Conservation (phyloP, 2,797 vertebrate genomes). For the Coracias cyanogaster region DNA sequence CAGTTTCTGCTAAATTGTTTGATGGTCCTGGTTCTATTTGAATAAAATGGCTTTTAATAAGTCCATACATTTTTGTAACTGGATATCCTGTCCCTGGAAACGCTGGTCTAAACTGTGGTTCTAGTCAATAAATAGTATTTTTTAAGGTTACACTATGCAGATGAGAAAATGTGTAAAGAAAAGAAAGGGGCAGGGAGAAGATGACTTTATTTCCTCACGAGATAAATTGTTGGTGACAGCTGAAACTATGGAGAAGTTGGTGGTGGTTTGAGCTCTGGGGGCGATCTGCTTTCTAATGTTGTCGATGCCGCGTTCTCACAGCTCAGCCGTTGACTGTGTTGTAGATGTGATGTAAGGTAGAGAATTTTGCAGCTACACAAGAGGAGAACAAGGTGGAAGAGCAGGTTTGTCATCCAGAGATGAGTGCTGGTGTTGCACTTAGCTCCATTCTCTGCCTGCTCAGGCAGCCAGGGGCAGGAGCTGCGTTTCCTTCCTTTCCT, state of each 20-base stretch:
- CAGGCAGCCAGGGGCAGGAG: not conserved
- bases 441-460: accelerated
- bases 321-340: not conserved
- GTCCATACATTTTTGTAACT: not conserved
- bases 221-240: not conserved
- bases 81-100: not conserved
- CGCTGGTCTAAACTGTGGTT: not conserved
- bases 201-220: not conserved
- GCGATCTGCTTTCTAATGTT: not conserved
- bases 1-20: not conserved
- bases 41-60: not conserved
- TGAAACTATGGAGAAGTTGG: not conserved
- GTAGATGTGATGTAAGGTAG: not conserved
- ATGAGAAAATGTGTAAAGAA: not conserved
- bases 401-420: not conserved
- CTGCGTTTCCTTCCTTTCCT: not conserved
- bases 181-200: not conserved
- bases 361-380: not conserved
- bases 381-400: not conserved
- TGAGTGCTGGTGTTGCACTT: not conserved
- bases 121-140: not conserved
- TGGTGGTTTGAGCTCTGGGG: not conserved
- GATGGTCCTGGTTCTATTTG: not conserved
- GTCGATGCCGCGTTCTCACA: not conserved
- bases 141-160: not conserved